These are phyloP conservation scores for Gymnocephalus cernua DNA, from an alignment of 2,113 vertebrate genomes.

Conservation along the genomic window DNA sequence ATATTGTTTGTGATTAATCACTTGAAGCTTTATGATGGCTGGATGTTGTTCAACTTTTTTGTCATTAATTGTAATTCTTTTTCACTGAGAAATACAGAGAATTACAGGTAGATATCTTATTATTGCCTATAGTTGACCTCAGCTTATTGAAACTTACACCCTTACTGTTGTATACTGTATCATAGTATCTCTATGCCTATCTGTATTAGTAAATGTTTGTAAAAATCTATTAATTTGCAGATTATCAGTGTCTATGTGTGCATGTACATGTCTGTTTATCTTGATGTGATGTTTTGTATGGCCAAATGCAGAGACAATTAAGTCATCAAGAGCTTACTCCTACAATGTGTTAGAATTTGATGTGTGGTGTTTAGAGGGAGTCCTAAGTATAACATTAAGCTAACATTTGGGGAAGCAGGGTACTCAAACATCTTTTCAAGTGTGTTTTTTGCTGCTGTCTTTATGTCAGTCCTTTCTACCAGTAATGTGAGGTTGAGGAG, in stretches of 20 bases:
- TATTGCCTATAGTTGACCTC: background rate
- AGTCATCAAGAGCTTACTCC: constrained; percentile 45
- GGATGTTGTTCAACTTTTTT: background rate
- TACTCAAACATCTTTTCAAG: constrained; percentile 19
- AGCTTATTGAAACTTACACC: background rate
- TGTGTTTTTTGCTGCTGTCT: constrained; percentile 35
- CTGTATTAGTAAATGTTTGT: background rate
- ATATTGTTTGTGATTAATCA: constrained; percentile 10
- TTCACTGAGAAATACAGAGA: background rate
- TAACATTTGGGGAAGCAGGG: constrained; percentile 18
- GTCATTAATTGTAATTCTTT: background rate
- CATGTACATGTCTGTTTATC: background rate
- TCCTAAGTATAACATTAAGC: no score
- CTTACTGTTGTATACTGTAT: background rate
- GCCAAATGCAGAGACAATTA: constrained; percentile 47
- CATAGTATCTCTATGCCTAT: background rate
- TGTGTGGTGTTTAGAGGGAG: constrained; percentile 22
- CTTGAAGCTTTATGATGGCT: background rate
- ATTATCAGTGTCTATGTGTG: background rate
- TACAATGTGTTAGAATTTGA: constrained; percentile 26
- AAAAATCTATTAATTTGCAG: constrained; percentile 1
- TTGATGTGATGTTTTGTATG: constrained; percentile 31
- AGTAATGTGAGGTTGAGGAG: constrained; percentile 44
- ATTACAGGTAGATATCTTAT: background rate
- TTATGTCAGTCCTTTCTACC: constrained; percentile 30